phyloP scores from a whole-genome alignment of 2,113 vertebrate species.

The Panthera tigris region DNA sequence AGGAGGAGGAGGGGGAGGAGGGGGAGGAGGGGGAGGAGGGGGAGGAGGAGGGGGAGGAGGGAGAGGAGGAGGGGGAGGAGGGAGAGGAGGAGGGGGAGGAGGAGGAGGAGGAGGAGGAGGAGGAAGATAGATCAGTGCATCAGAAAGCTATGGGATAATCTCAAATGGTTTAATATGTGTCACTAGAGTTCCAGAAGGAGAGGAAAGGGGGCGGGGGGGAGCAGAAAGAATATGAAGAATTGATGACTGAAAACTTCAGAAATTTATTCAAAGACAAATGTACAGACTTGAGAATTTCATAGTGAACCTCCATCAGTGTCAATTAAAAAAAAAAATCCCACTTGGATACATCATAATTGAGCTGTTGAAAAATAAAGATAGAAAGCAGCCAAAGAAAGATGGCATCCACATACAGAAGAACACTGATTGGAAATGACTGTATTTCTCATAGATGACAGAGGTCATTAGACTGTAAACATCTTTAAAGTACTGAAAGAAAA shows the following conservation, averaged over 20 bases:
- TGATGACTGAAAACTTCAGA: neutral
- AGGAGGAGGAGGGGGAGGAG: accelerated
- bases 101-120: too few species aligned
- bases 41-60: too few species aligned
- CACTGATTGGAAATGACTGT: neutral
- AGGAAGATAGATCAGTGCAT: neutral
- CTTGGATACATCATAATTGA: neutral
- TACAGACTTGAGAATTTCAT: neutral
- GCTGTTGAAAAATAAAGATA: neutral
- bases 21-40: accelerated
- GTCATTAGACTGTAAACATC: neutral
- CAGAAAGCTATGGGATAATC: neutral
- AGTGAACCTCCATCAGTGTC: neutral
- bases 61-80: too few species aligned
- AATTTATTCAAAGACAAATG: neutral
- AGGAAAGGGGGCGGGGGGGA: neutral
- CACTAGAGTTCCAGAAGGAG: neutral
- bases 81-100: too few species aligned
- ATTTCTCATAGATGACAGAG: neutral
- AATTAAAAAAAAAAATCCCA: neutral
- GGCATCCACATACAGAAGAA: neutral
- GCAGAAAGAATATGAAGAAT: neutral
- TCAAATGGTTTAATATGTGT: neutral
- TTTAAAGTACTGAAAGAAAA: neutral
- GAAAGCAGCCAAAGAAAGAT: neutral